phyloP scores from a whole-genome alignment of 1,140 invertebrate species.

The Rhopalosiphum padi region DNA sequence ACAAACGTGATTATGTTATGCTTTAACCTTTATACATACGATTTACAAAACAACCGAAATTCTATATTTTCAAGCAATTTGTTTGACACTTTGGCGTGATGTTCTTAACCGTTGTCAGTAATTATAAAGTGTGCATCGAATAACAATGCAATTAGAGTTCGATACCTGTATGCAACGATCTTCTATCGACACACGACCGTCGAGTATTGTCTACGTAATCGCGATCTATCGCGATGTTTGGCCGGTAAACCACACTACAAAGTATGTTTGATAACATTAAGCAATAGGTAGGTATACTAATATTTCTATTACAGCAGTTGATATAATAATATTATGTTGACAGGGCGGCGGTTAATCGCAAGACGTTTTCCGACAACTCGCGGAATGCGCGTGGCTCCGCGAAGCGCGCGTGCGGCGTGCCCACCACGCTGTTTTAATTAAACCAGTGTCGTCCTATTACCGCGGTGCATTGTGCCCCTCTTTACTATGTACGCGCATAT shows the following conservation, averaged over 20 bases:
- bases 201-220: background rate
- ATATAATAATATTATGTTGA: background rate
- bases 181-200: background rate
- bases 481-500: background rate
- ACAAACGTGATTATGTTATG: background rate
- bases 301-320: background rate
- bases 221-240: background rate
- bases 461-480: background rate
- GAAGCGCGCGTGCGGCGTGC: background rate
- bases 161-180: background rate
- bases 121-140: background rate
- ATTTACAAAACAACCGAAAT: background rate
- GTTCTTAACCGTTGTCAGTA: background rate
- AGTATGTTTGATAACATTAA: background rate
- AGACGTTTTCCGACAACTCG: background rate
- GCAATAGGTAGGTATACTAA: background rate
- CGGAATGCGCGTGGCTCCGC: background rate
- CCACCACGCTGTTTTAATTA: conserved; percentile 26
- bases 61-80: background rate
- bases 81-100: too few species aligned
- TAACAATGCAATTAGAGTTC: background rate
- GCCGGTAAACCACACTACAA: background rate
- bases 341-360: background rate
- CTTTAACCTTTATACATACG: background rate
- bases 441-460: conserved; percentile 8